Evolutionary conservation across 1,140 invertebrate species (phyloP), one percentile per base, ranked within the genome.

Genomic region (Nylanderia fulva): DNA sequence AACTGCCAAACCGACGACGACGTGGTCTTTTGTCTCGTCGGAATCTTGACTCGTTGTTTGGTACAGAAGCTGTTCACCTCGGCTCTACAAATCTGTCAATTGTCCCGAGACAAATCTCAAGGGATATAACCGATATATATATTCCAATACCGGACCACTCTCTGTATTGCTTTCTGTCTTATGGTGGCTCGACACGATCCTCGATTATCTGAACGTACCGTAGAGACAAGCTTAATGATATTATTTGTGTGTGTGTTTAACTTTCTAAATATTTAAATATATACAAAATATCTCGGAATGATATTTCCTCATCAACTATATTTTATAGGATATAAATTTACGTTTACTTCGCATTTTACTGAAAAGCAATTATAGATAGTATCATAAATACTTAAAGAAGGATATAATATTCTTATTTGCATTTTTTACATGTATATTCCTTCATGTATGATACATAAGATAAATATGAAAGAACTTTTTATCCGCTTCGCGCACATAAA

Each of bases 61-160:
- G 60, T 45, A 84, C 85, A 77, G 69, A 48, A 83, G 85, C 69
- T 84, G 83, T 89, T 79, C 88, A 82, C 90, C 90, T 89, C 84
- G 79, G 72, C 86, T 79, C 93, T 92, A 94, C 94, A 94, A 94
- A 94, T 94, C 94, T 93, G 93, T 94, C 94, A 94, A 94, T 94
- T 94, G 92, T 92, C 91, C 87, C 92, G 89, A 84, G 93, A 94
- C 93, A 94, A 94, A 94, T 94, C 92, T 91, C 85, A 79, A 77
- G 89, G 86, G 86, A 90, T 90, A 90, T 90, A 90, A 89, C 87
- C 88, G 85, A 90, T 90, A 90, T 90, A 90, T 90, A 90, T 90
- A 88, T 90, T 74, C 80, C 27, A 74, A 88, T 82, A 82, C 54
- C 87, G 72, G 71, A 52, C 21, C 11, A 4, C 36, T 27, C 56